Evolutionary conservation across 2,113 vertebrate genomes (phyloP).

Genomic region (Rhizomys pruinosus): DNA sequence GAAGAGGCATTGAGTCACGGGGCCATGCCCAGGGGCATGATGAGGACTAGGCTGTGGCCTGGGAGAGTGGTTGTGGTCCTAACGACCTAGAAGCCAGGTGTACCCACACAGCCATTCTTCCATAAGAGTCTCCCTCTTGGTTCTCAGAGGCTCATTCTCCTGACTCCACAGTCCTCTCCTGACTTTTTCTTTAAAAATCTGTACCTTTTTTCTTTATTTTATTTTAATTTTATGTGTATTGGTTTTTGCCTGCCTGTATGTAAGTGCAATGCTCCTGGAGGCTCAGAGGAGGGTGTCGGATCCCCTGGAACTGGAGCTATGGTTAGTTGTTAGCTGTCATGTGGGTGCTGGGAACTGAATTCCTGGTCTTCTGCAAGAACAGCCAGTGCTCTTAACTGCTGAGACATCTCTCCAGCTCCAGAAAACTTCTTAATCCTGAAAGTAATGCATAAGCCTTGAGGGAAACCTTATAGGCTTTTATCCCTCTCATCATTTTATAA

Average conservation of each 20-base stretch:
- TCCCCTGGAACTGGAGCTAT: too few relatives aligned
- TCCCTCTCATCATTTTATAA: not conserved
- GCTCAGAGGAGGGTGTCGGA: too few relatives aligned
- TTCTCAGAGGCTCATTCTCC: not conserved
- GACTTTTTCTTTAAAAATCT: conserved; percentile 38
- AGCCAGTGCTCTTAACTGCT: too few relatives aligned
- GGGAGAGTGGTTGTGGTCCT: not conserved
- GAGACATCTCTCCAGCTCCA: too few relatives aligned
- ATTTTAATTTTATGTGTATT: too few relatives aligned
- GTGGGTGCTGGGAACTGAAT: too few relatives aligned
- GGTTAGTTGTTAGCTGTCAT: too few relatives aligned
- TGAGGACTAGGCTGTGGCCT: not conserved
- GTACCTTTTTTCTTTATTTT: too few relatives aligned
- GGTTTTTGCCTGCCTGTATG: too few relatives aligned
- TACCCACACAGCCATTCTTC: not conserved
- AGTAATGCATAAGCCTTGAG: not conserved
- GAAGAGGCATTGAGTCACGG: not conserved
- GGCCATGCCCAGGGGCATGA: not conserved
- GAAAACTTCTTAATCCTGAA: conserved; percentile 27
- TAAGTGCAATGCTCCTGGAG: too few relatives aligned
- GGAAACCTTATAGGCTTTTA: not conserved
- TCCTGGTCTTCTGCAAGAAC: too few relatives aligned
- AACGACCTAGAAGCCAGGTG: not conserved
- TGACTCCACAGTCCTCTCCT: not conserved
- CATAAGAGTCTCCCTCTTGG: not conserved